Evolutionary conservation across 2,113 vertebrate species (phyloP).

Genomic region (Sapayoa aenigma): DNA sequence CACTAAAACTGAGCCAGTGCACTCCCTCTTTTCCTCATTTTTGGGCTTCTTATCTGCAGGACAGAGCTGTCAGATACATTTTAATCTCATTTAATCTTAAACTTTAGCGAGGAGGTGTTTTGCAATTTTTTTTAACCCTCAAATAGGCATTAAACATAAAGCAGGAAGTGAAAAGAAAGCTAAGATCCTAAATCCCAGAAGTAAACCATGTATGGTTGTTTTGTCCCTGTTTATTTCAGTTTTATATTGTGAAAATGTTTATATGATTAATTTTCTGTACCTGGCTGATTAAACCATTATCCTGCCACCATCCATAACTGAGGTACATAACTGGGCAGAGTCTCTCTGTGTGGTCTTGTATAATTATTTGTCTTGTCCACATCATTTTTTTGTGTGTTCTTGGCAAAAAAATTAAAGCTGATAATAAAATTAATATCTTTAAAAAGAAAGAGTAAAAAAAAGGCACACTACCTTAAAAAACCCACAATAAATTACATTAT

Average conservation of each 20-base stretch:
- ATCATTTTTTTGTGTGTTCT: not conserved
- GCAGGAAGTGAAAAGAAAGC: not conserved
- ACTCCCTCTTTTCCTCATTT: not conserved
- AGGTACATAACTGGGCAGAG: not conserved
- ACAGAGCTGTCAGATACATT: not conserved
- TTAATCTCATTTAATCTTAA: not conserved
- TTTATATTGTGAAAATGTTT: not conserved
- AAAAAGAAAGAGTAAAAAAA: not conserved
- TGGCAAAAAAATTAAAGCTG: not conserved
- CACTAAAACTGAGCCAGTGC: not conserved
- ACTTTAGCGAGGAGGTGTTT: not conserved
- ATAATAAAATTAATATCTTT: not conserved
- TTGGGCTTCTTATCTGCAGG: not conserved
- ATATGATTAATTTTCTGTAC: not conserved
- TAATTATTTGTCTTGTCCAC: not conserved
- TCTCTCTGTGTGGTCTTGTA: too few relatives aligned
- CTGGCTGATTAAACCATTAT: not conserved
- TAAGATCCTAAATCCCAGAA: not conserved
- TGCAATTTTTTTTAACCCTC: not conserved
- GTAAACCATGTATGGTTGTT: fast-evolving
- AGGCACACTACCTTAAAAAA: not conserved
- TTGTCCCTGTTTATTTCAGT: not conserved
- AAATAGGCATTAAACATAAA: not conserved
- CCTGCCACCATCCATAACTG: not conserved
- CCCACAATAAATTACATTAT: not conserved